Evolutionary conservation across 2,113 vertebrate species (phyloP).

Genomic region (Girardinichthys multiradiatus): DNA sequence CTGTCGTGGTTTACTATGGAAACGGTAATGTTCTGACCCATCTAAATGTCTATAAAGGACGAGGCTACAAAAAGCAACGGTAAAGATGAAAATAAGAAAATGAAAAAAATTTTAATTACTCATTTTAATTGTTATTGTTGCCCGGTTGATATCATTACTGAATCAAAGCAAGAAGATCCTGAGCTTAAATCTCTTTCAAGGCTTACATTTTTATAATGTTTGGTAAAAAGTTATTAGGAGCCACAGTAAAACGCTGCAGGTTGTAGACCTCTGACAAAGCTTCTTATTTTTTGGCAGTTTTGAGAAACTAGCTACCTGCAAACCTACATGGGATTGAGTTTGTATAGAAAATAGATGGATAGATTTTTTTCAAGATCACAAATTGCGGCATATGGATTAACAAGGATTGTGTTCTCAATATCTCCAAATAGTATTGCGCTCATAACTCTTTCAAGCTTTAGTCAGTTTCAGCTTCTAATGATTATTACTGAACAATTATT

Average conservation of each 20-base stretch:
- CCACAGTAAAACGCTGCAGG: no score
- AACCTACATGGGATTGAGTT: background rate
- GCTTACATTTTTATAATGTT: no score
- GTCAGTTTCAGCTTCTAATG: no score
- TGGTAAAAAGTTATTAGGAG: no score
- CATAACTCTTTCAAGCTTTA: no score
- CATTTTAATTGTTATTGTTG: no score
- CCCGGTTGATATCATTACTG: no score
- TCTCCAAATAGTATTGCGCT: no score
- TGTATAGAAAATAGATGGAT: background rate
- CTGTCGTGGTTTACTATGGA: slow-evolving; percentile 21
- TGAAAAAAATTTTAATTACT: no score
- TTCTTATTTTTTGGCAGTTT: background rate
- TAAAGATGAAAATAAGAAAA: background rate
- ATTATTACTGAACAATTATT: background rate
- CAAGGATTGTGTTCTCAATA: no score
- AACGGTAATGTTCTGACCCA: slow-evolving; percentile 8
- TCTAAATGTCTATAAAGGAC: slow-evolving; percentile 2
- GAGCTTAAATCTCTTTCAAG: no score
- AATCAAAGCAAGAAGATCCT: no score
- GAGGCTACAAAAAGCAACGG: background rate
- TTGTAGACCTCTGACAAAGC: background rate
- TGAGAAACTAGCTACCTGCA: background rate
- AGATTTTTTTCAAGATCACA: background rate
- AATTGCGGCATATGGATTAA: background rate